Evolutionary conservation across 2,113 vertebrate genomes (phyloP), one percentile per base, ranked within the genome.

Genomic region (Falco punctatus): DNA sequence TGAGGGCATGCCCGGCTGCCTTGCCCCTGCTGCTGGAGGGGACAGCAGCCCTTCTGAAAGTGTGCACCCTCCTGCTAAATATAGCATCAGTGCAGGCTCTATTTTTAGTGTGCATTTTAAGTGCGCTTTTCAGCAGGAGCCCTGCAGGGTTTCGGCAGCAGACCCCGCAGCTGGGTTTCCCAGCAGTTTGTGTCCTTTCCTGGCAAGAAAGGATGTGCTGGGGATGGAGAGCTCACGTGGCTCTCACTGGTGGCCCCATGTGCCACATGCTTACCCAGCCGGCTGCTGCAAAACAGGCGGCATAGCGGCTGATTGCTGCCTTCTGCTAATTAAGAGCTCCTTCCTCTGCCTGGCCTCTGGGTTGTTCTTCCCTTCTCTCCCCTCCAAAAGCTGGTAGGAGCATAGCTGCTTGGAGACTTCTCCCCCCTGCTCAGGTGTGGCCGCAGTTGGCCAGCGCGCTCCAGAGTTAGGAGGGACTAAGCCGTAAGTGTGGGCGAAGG

Each of bases 81-180:
- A 94, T 72, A 96, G 81, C 49, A 27, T 55, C 30, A 20, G 27
- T 8, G 10, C 1, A 1, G 61, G 32, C 81, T 92, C 87, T 96
- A 91, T 96, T 95, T 96, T 94, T 95, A 75, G 81, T 1, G 0
- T 79, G 21, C 9, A 5, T 90, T 97, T 75, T 51, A 80, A 88
- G 91, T 44, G 67, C 2, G 2, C 81, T 86, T 82, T 88, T 82
- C 88, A 74, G 44, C 21, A 13, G 65, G 33, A 96, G 84, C 73
- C 30, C 65, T 86, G 69, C 73, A 70, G 77, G 86, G 74, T 95
- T 91, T 91, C 27, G 6, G 58, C 49, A 52, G 28, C 88, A 83
- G 83, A 71, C 49, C 40, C 62, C 12, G 2, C 73, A 82, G 51
- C 79, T 92, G 70, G 80, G 35, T 67, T 91, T 94, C 86, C 86